Evolutionary conservation across 2,797 vertebrate genomes (phyloP), one percentile per base, ranked within the genome.

Genomic region (Echeneis naucrates): DNA sequence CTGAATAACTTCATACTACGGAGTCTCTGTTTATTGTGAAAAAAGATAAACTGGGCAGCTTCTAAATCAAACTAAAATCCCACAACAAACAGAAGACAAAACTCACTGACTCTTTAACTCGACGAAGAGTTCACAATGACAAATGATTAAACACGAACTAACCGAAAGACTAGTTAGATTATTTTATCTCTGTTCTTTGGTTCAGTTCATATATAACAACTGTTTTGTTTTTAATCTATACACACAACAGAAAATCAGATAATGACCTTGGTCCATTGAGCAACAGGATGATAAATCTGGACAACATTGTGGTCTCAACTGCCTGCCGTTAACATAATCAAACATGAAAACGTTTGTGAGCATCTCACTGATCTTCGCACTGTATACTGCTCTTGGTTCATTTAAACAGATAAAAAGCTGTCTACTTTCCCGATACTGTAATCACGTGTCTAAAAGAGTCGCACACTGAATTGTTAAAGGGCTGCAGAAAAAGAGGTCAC

Each of bases 401-500:
- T 56, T 21, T 32, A 47, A 80, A 51, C 24, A 45, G 47, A 57
- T n/a, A 54, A 19, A 42, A 58, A 35, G 21, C 13, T 5, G 47
- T 40, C 3, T 16, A 42, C 63, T 52, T 55, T 45, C 65, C 35
- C 60, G 33, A 57, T 38, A 57, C 50, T 67, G 26, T 61, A 32
- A 77, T 69, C 77, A 68, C 75, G 32, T 47, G 17, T 44, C 48
- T 73, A n/a, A 73, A 75, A 78, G 24, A 50, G 57, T 65, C 50
- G 38, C 1, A 61, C 44, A 19, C 6, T 23, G 33, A 76, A 38
- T 56, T 66, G 40, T 52, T 57, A 19, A 68, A 55, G 32, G 65
- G 67, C 14, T 68, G 71, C 65, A 72, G 66, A 69, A 53, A 84
- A 83, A 71, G 77, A 87, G 86, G 85, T 89, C 77, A 87, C 69